Evolutionary conservation across 1,140 invertebrate species (phyloP).

Genomic region (Anoplophora glabripennis): DNA sequence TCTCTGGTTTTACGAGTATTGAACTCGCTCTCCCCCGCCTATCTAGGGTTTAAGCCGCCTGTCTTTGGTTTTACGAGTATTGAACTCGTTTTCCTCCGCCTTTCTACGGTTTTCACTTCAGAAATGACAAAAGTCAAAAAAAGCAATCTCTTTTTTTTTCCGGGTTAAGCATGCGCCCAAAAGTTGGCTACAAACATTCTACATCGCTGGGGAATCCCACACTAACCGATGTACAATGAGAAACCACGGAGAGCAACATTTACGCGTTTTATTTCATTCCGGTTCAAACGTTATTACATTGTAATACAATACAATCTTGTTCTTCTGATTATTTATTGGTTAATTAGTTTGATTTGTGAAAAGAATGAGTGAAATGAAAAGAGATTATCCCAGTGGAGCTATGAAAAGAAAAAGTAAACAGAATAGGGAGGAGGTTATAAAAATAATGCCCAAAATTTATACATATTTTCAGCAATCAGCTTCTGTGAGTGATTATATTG

Average conservation of each 20-base stretch:
- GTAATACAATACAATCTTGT: slow-evolving; percentile 8
- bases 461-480: not conserved
- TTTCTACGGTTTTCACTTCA: too few species aligned
- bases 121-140: too few species aligned
- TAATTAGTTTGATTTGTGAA: slow-evolving; percentile 1
- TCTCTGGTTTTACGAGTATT: too few species aligned
- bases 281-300: slow-evolving; percentile 1
- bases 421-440: slow-evolving; percentile 9
- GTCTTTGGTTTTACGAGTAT: too few species aligned
- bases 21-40: too few species aligned
- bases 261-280: not conserved
- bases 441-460: slow-evolving; percentile 8
- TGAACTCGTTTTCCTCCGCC: too few species aligned
- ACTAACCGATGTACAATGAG: too few species aligned
- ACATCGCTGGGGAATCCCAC: too few species aligned
- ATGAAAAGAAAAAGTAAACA: slow-evolving; percentile 10
- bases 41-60: too few species aligned
- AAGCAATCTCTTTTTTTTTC: too few species aligned
- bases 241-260: slow-evolving; percentile 4
- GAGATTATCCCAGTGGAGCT: slow-evolving; percentile 7
- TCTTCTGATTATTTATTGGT: not conserved
- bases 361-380: slow-evolving; percentile 13
- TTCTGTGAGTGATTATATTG: slow-evolving; percentile 14
- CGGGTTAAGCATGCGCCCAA: too few species aligned
- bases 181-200: too few species aligned